A percentile compares a stretch with the other conserved stretches of the same genome.
phyloP scores from a whole-genome alignment of 2,113 vertebrate species.

The Gasterosteus nipponicus region DNA sequence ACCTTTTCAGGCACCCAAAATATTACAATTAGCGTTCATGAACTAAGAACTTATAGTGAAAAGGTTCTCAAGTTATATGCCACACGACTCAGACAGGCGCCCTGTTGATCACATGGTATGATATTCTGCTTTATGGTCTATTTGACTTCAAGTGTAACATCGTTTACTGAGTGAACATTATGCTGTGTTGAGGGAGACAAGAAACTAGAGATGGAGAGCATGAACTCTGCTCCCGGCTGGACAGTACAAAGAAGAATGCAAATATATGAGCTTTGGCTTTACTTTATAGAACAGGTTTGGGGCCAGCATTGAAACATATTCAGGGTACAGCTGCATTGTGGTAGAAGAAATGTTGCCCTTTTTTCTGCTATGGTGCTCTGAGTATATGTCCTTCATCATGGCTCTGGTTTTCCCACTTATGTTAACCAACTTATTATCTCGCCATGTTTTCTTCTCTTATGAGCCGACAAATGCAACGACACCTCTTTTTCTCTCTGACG shows the following conservation, averaged over 20 bases:
- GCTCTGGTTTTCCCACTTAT: not conserved
- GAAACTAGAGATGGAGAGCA: no score
- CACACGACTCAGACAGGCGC: no score
- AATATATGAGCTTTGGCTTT: not conserved
- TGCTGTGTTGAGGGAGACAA: no score
- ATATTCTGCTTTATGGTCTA: no score
- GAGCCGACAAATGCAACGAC: not conserved
- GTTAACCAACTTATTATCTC: not conserved
- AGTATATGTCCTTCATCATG: not conserved
- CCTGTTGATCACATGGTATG: no score
- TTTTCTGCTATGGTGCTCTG: slow-evolving; percentile 12
- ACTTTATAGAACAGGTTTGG: not conserved
- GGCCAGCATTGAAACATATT: not conserved
- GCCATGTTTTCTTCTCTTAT: slow-evolving; percentile 21
- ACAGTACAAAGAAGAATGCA: not conserved
- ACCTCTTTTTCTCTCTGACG: not conserved
- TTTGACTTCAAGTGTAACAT: no score
- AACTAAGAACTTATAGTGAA: no score
- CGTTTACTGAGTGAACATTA: no score
- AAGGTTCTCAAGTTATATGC: no score
- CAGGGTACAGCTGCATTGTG: not conserved
- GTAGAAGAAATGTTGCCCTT: not conserved
- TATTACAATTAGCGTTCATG: not conserved
- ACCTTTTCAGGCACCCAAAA: not conserved
- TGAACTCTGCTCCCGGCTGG: not conserved